Evolutionary conservation across 2,797 vertebrate species (phyloP).

Genomic region (Champsocephalus gunnari): DNA sequence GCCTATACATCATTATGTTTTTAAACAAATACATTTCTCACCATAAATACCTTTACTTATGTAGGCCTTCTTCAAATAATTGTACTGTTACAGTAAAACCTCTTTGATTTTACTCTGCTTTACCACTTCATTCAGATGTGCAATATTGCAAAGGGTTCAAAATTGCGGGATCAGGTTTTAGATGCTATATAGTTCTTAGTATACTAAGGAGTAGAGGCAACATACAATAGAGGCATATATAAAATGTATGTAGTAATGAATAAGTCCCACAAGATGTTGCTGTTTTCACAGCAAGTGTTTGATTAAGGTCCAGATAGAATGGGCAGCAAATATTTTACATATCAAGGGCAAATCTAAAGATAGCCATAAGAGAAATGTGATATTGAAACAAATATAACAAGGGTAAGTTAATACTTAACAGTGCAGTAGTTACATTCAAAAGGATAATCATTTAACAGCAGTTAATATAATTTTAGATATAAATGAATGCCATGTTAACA

Average conservation of each 20-base stretch:
- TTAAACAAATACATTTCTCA: background rate
- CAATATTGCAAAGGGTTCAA: background rate
- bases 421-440: background rate
- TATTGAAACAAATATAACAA: constrained; percentile 5
- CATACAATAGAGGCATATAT: background rate
- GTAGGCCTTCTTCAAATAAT: background rate
- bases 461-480: background rate
- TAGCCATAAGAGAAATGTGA: background rate
- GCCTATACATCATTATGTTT: background rate
- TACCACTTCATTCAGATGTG: background rate
- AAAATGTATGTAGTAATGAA: constrained; percentile 10
- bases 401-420: background rate
- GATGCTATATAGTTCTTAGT: background rate
- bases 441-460: background rate
- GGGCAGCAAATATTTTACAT: background rate
- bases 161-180: background rate
- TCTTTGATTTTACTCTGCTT: background rate
- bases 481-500: background rate
- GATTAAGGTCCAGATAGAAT: background rate
- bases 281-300: constrained; percentile 23
- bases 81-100: background rate
- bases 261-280: constrained; percentile 44
- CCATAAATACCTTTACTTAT: constrained; percentile 3
- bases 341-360: background rate
- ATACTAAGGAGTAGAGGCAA: background rate